Evolutionary conservation across 2,113 vertebrate species (phyloP), one percentile per base, ranked within the genome.

Genomic region (Phaethon lepturus): DNA sequence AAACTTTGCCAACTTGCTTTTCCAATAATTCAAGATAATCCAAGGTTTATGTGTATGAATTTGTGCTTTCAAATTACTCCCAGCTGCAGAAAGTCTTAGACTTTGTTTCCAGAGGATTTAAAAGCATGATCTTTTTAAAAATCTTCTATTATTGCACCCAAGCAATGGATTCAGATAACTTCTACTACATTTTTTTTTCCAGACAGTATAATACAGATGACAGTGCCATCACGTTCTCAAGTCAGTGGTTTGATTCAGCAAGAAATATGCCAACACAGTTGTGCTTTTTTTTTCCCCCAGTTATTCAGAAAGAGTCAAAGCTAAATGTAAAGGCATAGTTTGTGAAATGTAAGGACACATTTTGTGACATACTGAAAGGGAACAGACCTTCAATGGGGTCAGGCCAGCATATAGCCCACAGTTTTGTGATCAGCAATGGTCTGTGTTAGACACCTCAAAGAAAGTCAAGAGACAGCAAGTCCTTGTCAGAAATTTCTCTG

Each of bases 321-420:
- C n/a, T 62, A 50, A 77, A 66, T 24, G 8, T 55, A 77, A 75
- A 56, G 11, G 10, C 26, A 14, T 47, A 28, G n/a, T 84, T 53
- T 58, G 24, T 68, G 42, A 74, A 69, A 83, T 23, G 4, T 17
- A 49, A 40, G 68, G 22, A 22, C 3, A 2, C 22, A 49, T 53
- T 85, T 84, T 53, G 10, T 47, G 50, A 58, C 22, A 47, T 29
- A 24, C 29, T 18, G 50, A 68, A 42, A 9, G 4, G 11, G 16
- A 58, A 73, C 0, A 0, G 13, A 44, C 23, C 26, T 76, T 53
- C 23, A 56, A 0, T 28, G 26, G 26, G 5, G 10, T 71, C 26
- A 71, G n/a, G 5, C 5, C 20, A 68, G 38, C 9, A 59, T 25
- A 50, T 18, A 78, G 45, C 11, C 13, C 44, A 78, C 10, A 38